These are phyloP conservation scores for Paracentrotus lividus DNA, from an alignment of 53 echinoderm and acorn worm genomes.

Conservation along the genomic window DNA sequence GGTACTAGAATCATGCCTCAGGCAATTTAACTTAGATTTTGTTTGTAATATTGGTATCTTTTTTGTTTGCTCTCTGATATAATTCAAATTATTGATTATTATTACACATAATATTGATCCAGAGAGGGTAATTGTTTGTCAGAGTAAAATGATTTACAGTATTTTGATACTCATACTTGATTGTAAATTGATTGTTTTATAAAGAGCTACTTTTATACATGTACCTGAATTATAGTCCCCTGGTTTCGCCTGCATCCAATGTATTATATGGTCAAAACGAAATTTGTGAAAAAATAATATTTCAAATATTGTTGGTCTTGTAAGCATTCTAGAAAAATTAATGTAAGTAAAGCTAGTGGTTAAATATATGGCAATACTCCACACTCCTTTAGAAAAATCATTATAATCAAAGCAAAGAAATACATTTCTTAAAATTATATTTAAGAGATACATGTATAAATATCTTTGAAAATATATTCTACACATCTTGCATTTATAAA, in stretches of 20 bases:
- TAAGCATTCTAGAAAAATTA: neutral
- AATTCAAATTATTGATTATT: neutral
- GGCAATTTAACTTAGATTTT: neutral
- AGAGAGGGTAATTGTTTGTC: neutral
- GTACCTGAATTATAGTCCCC: neutral
- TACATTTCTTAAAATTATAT: too few relatives aligned
- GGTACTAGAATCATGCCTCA: slow-evolving; percentile 1
- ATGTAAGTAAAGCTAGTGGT: neutral
- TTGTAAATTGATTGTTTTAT: neutral
- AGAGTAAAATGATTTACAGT: neutral
- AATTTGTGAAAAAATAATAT: neutral
- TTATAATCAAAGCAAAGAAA: neutral
- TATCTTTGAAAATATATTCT: neutral
- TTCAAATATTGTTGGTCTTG: neutral
- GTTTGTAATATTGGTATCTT: neutral
- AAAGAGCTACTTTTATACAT: neutral
- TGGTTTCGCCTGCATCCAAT: neutral
- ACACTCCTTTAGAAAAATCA: neutral
- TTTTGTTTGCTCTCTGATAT: neutral
- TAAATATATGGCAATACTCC: neutral
- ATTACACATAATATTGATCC: neutral
- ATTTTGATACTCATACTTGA: neutral
- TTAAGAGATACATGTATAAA: too few relatives aligned
- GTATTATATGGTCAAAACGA: neutral
- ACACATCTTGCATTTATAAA: neutral